phyloP scores from a whole-genome alignment of 2,797 vertebrate genomes.

The Eidolon dupreanum region DNA sequence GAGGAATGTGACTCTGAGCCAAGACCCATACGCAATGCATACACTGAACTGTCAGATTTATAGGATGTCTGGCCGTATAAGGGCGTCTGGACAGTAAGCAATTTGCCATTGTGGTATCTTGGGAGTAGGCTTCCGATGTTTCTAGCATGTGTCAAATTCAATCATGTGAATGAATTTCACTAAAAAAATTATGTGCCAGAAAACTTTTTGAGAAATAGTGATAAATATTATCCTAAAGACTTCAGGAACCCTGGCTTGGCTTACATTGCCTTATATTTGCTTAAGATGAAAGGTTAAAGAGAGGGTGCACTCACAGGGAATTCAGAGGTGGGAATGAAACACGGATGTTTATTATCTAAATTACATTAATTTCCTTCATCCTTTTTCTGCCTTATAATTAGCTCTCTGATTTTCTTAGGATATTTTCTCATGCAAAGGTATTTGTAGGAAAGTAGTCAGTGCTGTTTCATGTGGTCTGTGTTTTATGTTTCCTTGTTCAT shows the following conservation, averaged over 20 bases:
- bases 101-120: constrained; percentile 79
- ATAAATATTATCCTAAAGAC: constrained; percentile 81
- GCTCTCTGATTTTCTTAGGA: constrained; percentile 68
- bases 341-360: constrained; percentile 76
- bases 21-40: constrained; percentile 92
- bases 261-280: constrained; percentile 78
- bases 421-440: constrained; percentile 54
- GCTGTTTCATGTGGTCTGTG: background rate
- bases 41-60: constrained; percentile 85
- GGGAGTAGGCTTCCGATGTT: constrained; percentile 73
- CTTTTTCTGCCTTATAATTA: constrained; percentile 79
- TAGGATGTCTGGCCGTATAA: constrained; percentile 96
- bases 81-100: constrained; percentile 88
- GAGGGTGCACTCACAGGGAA: constrained; percentile 59
- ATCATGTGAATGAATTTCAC: constrained; percentile 76
- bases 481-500: constrained; percentile 12
- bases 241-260: constrained; percentile 72
- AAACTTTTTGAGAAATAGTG: constrained; percentile 77
- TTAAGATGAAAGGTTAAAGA: constrained; percentile 79
- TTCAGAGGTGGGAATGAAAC: constrained; percentile 74
- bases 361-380: constrained; percentile 73
- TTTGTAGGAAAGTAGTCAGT: constrained; percentile 50
- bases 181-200: constrained; percentile 69
- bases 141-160: constrained; percentile 77
- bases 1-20: constrained; percentile 93